phyloP scores from a whole-genome alignment of 2,797 vertebrate genomes.

The Gymnocypris eckloni region DNA sequence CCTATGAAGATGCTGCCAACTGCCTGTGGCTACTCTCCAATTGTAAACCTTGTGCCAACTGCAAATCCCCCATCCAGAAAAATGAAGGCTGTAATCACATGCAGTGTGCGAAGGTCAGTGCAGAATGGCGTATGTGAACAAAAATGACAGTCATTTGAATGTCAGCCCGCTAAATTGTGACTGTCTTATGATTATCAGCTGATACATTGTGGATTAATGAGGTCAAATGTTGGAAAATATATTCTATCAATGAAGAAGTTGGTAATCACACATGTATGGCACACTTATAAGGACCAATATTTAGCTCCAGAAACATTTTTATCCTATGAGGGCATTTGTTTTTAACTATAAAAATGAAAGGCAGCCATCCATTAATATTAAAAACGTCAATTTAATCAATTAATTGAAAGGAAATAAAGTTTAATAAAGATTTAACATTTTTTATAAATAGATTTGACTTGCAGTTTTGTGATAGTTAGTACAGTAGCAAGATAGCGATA shows the following conservation, averaged over 20 bases:
- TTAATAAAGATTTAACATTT: not conserved
- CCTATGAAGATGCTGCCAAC: slow-evolving; percentile 97
- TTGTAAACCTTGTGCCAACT: slow-evolving; percentile 95
- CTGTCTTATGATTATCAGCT: not conserved
- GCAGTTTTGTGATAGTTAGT: not conserved
- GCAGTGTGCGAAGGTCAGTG: slow-evolving; percentile 91
- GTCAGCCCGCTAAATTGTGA: not conserved
- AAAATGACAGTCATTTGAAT: not conserved
- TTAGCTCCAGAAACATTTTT: not conserved
- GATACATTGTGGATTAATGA: not conserved
- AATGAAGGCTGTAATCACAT: slow-evolving; percentile 99
- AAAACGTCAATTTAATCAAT: not conserved
- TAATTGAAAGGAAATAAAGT: not conserved
- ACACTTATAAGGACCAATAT: not conserved
- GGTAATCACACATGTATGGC: not conserved
- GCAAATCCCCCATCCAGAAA: slow-evolving; percentile 99
- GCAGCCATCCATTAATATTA: not conserved
- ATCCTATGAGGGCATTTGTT: not conserved
- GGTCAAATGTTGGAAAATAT: not conserved
- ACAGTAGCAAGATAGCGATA: not conserved
- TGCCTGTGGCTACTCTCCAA: slow-evolving; percentile 96
- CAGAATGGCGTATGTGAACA: not conserved
- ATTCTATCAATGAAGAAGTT: not conserved
- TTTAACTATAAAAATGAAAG: not conserved
- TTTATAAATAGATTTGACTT: not conserved